Evolutionary conservation across 2,113 vertebrate genomes (phyloP), one percentile per base, ranked within the genome.

Genomic region (Nibea albiflora): DNA sequence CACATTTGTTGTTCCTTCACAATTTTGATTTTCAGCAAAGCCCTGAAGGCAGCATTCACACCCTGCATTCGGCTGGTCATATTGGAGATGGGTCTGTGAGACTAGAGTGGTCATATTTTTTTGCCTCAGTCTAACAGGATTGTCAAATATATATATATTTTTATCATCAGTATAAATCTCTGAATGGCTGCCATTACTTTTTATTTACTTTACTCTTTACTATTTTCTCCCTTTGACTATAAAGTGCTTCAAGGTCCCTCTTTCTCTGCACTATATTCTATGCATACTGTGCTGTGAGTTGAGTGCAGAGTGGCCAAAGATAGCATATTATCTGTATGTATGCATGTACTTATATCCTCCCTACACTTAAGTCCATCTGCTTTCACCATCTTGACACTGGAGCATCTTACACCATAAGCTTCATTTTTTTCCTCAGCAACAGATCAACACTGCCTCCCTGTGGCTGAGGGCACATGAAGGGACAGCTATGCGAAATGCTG

Each of bases 381-480:
- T 74, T 50, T 64, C 3, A 28, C 50, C 14, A 53, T 24, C 46
- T 42, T 50, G 2, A 57, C 22, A 26, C 11, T 5, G 35, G 10
- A 12, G 8, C 19, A 10, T 14, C 4, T 6, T 24, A 15, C 11
- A 61, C 11, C 8, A 11, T 65, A 12, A 56, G 22, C 8, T 11
- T 46, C 19, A 3, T 14, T 24, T 69, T 69, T n/a, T 26, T 57
- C 31, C 28, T 47, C 16, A 62, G 63, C 47, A 62, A 44, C 22
- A 75, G 84, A 80, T 69, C 85, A 85, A 82, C 76, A 92, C 85
- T 92, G 91, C 92, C 92, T 78, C 85, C 86, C 3, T 75, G 88
- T 90, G 93, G 90, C 50, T 52, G 28, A 74, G 81, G 31, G 31
- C 1, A 67, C 24, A 76, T 17, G 3, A 44, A 64, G 12, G 28